phyloP scores from a whole-genome alignment of 2,888 invertebrate species.

The Lasioglossum vierecki region DNA sequence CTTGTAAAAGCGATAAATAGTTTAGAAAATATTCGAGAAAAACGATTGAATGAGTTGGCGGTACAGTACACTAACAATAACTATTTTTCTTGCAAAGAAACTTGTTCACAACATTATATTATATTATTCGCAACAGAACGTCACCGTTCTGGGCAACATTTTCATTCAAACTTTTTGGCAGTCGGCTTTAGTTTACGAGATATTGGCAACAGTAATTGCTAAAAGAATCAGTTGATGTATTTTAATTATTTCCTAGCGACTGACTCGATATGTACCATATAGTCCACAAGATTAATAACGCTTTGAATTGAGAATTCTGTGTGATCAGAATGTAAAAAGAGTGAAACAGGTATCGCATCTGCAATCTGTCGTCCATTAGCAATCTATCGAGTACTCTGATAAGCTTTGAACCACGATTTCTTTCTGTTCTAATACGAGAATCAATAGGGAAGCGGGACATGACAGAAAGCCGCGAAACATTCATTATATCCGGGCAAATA shows the following conservation, averaged over 20 bases:
- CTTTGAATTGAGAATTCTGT: not conserved
- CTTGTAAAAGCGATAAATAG: no score
- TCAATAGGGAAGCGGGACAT: not conserved
- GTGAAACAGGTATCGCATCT: not conserved
- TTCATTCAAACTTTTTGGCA: no score
- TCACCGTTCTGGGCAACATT: no score
- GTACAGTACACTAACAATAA: no score
- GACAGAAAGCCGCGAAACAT: constrained; percentile 6
- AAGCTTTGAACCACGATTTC: not conserved
- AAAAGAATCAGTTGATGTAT: not conserved
- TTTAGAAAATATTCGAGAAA: no score
- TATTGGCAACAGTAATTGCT: no score
- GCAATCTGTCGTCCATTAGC: constrained; percentile 25
- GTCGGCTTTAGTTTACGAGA: no score
- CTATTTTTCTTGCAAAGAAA: no score
- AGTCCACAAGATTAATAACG: not conserved
- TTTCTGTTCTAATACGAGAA: constrained; percentile 6
- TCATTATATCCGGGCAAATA: constrained; percentile 17
- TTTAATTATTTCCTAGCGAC: not conserved
- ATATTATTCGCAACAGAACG: no score
- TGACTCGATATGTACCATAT: not conserved
- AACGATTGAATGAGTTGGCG: no score
- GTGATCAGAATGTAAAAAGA: not conserved
- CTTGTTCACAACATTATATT: no score
- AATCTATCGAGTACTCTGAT: constrained; percentile 35